A percentile compares a stretch with the other conserved stretches of the same genome.
These are phyloP conservation scores for Scolopax mira DNA, from an alignment of 2,113 vertebrate species.

Conservation along the genomic window DNA sequence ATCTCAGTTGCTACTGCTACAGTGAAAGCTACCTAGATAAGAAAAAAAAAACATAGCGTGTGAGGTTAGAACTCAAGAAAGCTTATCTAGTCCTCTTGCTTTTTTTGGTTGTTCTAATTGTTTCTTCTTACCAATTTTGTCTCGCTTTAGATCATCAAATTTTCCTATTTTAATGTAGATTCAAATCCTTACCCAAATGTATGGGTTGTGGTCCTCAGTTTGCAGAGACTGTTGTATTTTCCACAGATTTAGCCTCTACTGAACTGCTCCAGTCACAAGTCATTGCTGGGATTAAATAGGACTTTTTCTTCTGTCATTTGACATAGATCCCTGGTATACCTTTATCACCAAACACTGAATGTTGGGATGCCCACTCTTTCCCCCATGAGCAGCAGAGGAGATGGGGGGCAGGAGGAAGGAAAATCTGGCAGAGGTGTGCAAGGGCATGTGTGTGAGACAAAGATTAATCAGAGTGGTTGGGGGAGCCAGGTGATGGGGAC, in stretches of 20 bases:
- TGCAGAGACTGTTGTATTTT: neutral
- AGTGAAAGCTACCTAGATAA: neutral
- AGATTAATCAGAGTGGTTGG: neutral
- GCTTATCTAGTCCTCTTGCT: neutral
- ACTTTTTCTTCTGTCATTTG: neutral
- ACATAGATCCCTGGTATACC: neutral
- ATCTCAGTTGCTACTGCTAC: neutral
- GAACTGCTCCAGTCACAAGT: neutral
- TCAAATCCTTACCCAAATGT: neutral
- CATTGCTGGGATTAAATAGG: neutral
- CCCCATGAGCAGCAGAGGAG: neutral
- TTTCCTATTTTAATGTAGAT: neutral
- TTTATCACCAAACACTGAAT: neutral
- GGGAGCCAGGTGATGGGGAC: neutral
- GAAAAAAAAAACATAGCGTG: neutral
- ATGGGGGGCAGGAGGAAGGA: neutral
- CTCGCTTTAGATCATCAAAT: neutral
- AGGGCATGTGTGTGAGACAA: neutral
- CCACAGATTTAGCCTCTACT: neutral
- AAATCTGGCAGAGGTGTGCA: neutral
- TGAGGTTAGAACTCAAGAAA: neutral
- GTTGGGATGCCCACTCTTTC: rapidly evolving
- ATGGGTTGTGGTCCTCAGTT: neutral
- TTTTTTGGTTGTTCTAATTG: neutral
- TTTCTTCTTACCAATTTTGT: neutral